Evolutionary conservation across 1,140 invertebrate genomes (phyloP).

Genomic region (Drosophila bocki): DNA sequence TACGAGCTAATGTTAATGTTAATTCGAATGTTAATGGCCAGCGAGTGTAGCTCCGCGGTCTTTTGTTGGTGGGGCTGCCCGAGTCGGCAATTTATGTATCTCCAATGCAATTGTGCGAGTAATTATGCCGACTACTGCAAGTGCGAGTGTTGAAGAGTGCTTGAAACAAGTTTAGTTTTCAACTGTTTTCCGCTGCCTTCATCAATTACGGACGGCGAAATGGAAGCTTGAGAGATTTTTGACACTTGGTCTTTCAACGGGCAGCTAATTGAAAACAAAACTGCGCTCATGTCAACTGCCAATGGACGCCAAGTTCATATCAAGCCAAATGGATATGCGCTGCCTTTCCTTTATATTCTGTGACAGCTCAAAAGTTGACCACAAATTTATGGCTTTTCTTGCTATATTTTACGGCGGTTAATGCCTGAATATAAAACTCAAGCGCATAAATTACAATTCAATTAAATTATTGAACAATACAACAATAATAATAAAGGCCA

Average conservation of each 20-base stretch:
- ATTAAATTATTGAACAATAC: slow-evolving; percentile 45
- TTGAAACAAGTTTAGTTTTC: slow-evolving; percentile 43
- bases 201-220: slow-evolving; percentile 29
- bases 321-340: slow-evolving; percentile 25
- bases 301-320: slow-evolving; percentile 52
- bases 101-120: slow-evolving; percentile 64
- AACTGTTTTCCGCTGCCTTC: slow-evolving; percentile 19
- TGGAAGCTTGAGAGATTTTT: slow-evolving; percentile 44
- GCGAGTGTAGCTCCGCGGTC: slow-evolving; percentile 62
- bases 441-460: slow-evolving; percentile 63
- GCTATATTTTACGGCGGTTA: slow-evolving; percentile 50
- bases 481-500: slow-evolving; percentile 36
- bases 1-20: slow-evolving; percentile 51
- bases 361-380: slow-evolving; percentile 50
- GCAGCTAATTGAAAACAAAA: slow-evolving; percentile 49
- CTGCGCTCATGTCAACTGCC: slow-evolving; percentile 56
- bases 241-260: slow-evolving; percentile 39
- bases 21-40: slow-evolving; percentile 61
- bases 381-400: slow-evolving; percentile 45
- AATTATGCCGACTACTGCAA: slow-evolving; percentile 58
- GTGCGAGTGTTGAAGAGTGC: slow-evolving; percentile 43
- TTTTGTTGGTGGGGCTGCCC: slow-evolving; percentile 59
- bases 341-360: slow-evolving; percentile 10
- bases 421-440: slow-evolving; percentile 40
- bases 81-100: slow-evolving; percentile 49